Conservation (phyloP, 2,113 vertebrate genomes). For the Neotoma lepida region DNA sequence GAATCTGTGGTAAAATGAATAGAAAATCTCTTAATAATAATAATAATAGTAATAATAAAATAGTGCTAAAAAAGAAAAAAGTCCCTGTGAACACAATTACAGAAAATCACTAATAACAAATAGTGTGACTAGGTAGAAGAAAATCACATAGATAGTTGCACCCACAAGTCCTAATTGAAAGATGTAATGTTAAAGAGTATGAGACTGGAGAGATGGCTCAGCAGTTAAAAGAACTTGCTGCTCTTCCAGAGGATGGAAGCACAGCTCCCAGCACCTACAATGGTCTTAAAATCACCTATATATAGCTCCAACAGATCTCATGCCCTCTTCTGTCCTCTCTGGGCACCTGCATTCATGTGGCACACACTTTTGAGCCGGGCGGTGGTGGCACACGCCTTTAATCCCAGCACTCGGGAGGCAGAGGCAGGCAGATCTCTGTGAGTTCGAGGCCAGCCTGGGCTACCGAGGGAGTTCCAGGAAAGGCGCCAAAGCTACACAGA, state of each 20-base stretch:
- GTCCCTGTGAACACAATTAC: background rate
- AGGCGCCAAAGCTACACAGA: no score
- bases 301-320: background rate
- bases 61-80: background rate
- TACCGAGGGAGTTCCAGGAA: no score
- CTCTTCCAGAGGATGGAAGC: background rate
- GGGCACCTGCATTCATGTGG: background rate
- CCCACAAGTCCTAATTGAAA: background rate
- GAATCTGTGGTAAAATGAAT: no score
- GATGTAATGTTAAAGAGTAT: background rate
- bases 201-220: background rate
- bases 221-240: background rate
- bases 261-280: background rate
- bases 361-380: no score
- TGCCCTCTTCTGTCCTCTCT: background rate
- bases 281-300: background rate
- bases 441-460: no score
- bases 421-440: no score
- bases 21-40: no score
- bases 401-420: no score
- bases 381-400: no score
- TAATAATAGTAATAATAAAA: no score
- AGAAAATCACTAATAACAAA: background rate
- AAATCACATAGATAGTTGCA: background rate
- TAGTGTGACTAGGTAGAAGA: background rate